Evolutionary conservation across 2,888 invertebrate genomes (phyloP).

Genomic region (Xanthorhoe designata): DNA sequence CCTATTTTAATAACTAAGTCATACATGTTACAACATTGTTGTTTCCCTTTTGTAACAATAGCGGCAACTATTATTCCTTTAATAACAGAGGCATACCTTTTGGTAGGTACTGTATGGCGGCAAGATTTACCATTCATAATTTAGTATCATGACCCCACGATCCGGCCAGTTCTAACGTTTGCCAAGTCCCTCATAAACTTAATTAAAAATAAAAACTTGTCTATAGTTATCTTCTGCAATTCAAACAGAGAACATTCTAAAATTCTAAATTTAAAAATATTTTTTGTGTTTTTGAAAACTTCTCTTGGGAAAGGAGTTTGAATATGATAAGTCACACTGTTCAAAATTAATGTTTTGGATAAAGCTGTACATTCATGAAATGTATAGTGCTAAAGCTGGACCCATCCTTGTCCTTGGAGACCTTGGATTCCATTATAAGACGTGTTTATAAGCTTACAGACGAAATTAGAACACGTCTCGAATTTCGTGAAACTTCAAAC

Average conservation of each 20-base stretch:
- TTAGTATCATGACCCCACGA: conserved; percentile 41
- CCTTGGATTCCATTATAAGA: conserved; percentile 10
- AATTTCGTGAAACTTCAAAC: not conserved
- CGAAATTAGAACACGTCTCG: conserved; percentile 8
- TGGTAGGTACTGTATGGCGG: conserved; percentile 45
- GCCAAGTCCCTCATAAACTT: conserved; percentile 2
- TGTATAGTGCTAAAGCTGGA: not conserved
- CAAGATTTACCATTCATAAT: conserved; percentile 55
- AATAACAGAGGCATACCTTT: conserved; percentile 40
- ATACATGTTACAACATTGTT: conserved; percentile 6
- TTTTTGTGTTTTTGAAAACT: too few species aligned
- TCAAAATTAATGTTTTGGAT: not conserved
- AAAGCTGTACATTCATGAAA: not conserved
- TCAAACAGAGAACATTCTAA: not conserved
- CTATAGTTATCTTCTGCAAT: not conserved
- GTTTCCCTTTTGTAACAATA: conserved; percentile 15
- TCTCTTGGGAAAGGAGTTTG: too few species aligned
- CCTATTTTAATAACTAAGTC: not conserved
- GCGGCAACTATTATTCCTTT: conserved; percentile 28
- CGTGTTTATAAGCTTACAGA: conserved; percentile 3
- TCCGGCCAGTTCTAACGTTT: conserved; percentile 37
- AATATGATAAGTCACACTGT: not conserved
- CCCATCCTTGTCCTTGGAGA: conserved; percentile 4
- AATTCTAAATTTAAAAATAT: not conserved
- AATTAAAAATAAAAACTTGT: not conserved